Evolutionary conservation across 1,140 invertebrate genomes (phyloP), one percentile per base, ranked within the genome.

Genomic region (Penaeus vannamei): DNA sequence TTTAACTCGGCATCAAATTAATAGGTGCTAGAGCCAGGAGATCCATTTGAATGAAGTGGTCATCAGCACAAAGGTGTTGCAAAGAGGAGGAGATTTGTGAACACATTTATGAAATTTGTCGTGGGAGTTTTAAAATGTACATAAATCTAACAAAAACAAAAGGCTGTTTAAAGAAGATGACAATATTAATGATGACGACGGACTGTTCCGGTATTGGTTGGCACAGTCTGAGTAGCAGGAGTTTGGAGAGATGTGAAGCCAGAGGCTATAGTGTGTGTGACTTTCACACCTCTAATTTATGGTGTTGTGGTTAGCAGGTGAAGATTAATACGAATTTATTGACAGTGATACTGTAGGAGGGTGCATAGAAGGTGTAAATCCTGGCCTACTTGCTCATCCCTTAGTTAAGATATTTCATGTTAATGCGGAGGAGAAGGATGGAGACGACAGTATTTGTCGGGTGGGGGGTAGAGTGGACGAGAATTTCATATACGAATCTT

Each of bases 161-260:
- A 36, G 42, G 36, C 14, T 36, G 20, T 64, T 64, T 61, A 72
- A 83, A 87, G 79, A 83, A 82, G 59, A 79, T 42, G 72, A 60
- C 23, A 60, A 69, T 29, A 80, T 29, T 69, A 77, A 66, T 72
- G 87, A 85, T 85, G 76, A 80, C 36, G 83, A 85, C 77, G 64
- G 87, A 89, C 87, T 89, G 87, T 89, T 85, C 87, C 83, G 87
- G 87, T 89, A 89, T 89, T 89, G 87, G 87, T 89, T 89, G 87
- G 87, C 77, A 80, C 83, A 85, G 82, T 89, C 83, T 89, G 46
- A 72, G 86, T 72, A 60, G 64, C 42, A 88, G 85, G 86, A 72
- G 80, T 84, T 32, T 84, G 86, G 46, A 84, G 59, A 32, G 61
- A 46, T 59, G 29, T 36, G 60, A 84, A 42, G 29, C 66, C 80